Percentiles rank a stretch among this genome's conserved stretches.
These are phyloP conservation scores for Macaria notata DNA, from an alignment of 2,888 invertebrate genomes.

Conservation along the genomic window DNA sequence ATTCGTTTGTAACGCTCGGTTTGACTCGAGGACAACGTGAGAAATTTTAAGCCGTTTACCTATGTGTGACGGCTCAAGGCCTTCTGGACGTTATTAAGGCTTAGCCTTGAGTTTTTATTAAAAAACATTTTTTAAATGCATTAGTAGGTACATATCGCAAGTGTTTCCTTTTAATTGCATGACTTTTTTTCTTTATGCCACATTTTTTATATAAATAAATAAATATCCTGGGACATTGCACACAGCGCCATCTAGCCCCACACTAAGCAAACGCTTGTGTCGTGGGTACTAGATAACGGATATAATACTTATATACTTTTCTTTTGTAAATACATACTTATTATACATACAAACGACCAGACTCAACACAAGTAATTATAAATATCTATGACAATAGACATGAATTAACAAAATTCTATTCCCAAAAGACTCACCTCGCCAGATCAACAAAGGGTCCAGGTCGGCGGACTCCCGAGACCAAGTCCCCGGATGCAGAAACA, in stretches of 20 bases:
- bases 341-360: no score
- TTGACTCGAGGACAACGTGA: conserved; percentile 63
- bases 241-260: no score
- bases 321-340: no score
- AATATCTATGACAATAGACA: background rate
- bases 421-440: conserved; percentile 68
- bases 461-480: conserved; percentile 70
- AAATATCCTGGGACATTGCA: no score
- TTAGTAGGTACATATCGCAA: no score
- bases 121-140: no score
- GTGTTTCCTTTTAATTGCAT: background rate
- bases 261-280: no score
- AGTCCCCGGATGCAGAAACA: conserved; percentile 77
- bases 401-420: background rate
- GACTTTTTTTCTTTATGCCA: background rate
- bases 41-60: conserved; percentile 51
- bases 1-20: conserved; percentile 74
- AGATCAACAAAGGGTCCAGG: conserved; percentile 71
- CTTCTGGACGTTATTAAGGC: background rate
- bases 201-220: background rate
- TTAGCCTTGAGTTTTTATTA: background rate
- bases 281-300: no score
- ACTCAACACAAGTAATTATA: no score
- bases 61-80: conserved; percentile 11
- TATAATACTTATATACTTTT: no score